phyloP scores from a whole-genome alignment of 2,888 invertebrate species.

The Drosophila pseudotalamancana region DNA sequence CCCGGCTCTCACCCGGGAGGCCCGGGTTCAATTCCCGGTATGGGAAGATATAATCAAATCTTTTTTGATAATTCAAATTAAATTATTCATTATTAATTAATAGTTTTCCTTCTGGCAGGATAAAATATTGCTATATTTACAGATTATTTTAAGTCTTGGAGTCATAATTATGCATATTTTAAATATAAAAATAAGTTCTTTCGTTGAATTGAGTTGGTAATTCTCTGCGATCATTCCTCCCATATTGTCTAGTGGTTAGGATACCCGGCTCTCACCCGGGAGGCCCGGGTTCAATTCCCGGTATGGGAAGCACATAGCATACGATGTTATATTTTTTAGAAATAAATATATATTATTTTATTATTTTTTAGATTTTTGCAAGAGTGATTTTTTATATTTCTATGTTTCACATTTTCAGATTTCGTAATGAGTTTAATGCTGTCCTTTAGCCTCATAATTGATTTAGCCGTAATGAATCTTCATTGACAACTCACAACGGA shows the following conservation, averaged over 20 bases:
- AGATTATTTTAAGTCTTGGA: too few relatives aligned
- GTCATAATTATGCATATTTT: too few relatives aligned
- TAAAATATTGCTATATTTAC: background rate
- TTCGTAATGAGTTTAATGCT: background rate
- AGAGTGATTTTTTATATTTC: background rate
- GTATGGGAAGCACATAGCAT: conserved; percentile 11
- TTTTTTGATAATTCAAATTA: background rate
- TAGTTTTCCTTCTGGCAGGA: background rate
- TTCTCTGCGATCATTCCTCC: background rate
- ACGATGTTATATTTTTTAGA: background rate
- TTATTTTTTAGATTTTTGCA: background rate
- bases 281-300: conserved; percentile 70
- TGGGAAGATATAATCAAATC: conserved; percentile 37
- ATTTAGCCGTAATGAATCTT: conserved; percentile 35
- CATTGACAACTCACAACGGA: conserved; percentile 5
- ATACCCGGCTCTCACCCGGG: conserved; percentile 75
- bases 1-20: conserved; percentile 74
- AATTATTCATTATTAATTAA: background rate
- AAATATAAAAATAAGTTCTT: background rate
- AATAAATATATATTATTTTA: background rate
- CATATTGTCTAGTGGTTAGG: conserved; percentile 75
- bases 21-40: conserved; percentile 74
- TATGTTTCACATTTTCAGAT: background rate
- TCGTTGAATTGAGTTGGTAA: background rate
- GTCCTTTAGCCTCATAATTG: conserved; percentile 19